phyloP scores from a whole-genome alignment of 2,888 invertebrate species.

The Andricus curvator region DNA sequence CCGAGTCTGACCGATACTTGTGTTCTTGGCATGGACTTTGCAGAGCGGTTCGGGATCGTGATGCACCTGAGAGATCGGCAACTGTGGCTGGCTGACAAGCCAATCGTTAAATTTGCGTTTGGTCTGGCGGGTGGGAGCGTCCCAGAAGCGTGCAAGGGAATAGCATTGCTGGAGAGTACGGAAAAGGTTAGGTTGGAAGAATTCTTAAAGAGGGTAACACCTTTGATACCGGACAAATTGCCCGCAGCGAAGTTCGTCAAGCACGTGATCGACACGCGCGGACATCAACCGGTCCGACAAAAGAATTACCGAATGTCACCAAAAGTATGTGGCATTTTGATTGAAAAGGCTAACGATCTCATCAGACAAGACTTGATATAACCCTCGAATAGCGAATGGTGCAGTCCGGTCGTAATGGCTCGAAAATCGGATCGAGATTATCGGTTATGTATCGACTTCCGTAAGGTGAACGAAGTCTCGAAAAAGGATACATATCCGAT shows the following conservation, averaged over 20 bases:
- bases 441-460: too few relatives aligned
- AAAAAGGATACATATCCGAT: too few relatives aligned
- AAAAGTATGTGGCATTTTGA: background rate
- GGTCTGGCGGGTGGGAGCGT: too few relatives aligned
- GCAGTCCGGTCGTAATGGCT: too few relatives aligned
- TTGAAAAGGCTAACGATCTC: too few relatives aligned
- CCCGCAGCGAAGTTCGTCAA: background rate
- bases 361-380: too few relatives aligned
- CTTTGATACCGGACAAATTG: background rate
- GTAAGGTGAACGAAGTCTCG: too few relatives aligned
- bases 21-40: background rate
- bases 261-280: constrained; percentile 29
- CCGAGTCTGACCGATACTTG: background rate
- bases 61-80: background rate
- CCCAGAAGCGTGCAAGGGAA: background rate
- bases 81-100: background rate
- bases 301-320: constrained; percentile 39
- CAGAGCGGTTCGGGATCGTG: background rate
- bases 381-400: too few relatives aligned
- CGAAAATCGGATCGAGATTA: background rate
- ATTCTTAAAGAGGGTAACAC: background rate
- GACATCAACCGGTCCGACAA: constrained; percentile 30
- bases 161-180: background rate
- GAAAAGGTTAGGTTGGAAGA: background rate
- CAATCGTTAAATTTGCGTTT: background rate